phyloP scores from a whole-genome alignment of 2,797 vertebrate species.

The Myotis daubentonii region DNA sequence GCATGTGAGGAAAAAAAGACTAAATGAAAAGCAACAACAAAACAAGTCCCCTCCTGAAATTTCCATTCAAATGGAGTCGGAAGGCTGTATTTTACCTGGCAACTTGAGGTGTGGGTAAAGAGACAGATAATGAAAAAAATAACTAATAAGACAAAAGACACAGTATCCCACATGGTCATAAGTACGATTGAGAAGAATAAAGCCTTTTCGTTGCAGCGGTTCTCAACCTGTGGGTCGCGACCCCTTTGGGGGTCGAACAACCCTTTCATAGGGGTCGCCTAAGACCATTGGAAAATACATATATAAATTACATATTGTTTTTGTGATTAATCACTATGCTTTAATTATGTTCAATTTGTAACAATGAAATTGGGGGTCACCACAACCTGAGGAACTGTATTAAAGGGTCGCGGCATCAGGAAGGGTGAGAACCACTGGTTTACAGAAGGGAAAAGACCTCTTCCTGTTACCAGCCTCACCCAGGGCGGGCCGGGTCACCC shows the following conservation, averaged over 20 bases:
- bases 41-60: neutral
- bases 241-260: too few species aligned
- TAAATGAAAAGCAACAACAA: neutral
- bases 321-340: too few species aligned
- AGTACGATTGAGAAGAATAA: neutral
- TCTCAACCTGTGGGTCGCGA: too few species aligned
- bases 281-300: too few species aligned
- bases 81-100: neutral
- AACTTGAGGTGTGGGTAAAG: neutral
- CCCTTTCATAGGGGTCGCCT: too few species aligned
- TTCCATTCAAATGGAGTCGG: neutral
- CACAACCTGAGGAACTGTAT: too few species aligned
- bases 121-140: neutral
- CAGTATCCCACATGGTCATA: neutral
- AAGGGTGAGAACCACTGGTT: too few species aligned
- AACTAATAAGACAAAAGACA: neutral
- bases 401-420: too few species aligned
- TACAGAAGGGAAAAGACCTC: neutral
- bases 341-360: too few species aligned
- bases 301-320: too few species aligned
- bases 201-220: neutral
- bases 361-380: too few species aligned
- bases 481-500: neutral
- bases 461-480: accelerated
- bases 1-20: too few species aligned